These are phyloP conservation scores for Caradrina clavipalpis DNA, from an alignment of 2,888 invertebrate species.

Conservation along the genomic window DNA sequence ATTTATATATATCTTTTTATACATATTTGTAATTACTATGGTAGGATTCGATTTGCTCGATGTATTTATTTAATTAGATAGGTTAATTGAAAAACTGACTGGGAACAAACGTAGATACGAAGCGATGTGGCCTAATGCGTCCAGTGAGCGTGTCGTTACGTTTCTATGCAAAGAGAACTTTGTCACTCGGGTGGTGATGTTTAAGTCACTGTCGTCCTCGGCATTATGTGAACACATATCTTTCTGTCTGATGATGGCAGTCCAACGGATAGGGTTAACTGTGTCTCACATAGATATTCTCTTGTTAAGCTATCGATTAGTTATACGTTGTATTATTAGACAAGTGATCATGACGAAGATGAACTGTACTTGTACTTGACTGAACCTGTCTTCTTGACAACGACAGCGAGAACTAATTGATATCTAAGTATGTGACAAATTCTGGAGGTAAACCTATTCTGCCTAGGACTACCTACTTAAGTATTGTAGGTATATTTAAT, in stretches of 20 bases:
- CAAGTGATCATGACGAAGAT: conserved; percentile 70
- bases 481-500: conserved; percentile 81
- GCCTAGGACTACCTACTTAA: conserved; percentile 75
- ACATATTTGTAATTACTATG: conserved; percentile 88
- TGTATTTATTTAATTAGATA: conserved; percentile 89
- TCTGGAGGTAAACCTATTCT: conserved; percentile 74
- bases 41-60: conserved; percentile 82
- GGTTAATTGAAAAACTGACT: conserved; percentile 87
- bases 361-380: conserved; percentile 67
- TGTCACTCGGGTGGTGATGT: conserved; percentile 43
- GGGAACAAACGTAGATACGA: conserved; percentile 87
- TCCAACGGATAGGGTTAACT: conserved; percentile 68
- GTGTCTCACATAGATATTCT: conserved; percentile 64
- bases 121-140: conserved; percentile 85
- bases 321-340: conserved; percentile 69
- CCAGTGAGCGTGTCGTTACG: conserved; percentile 72
- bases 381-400: conserved; percentile 57
- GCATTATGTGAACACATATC: conserved; percentile 82
- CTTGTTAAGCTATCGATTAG: conserved; percentile 73
- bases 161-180: conserved; percentile 60
- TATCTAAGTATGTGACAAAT: conserved; percentile 59
- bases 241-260: conserved; percentile 74
- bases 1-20: conserved; percentile 90
- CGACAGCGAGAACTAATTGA: conserved; percentile 59
- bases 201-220: conserved; percentile 66